Base-by-base conservation (phyloP, 1,140 invertebrate genomes). In the Trachymyrmex septentrionalis region DNA sequence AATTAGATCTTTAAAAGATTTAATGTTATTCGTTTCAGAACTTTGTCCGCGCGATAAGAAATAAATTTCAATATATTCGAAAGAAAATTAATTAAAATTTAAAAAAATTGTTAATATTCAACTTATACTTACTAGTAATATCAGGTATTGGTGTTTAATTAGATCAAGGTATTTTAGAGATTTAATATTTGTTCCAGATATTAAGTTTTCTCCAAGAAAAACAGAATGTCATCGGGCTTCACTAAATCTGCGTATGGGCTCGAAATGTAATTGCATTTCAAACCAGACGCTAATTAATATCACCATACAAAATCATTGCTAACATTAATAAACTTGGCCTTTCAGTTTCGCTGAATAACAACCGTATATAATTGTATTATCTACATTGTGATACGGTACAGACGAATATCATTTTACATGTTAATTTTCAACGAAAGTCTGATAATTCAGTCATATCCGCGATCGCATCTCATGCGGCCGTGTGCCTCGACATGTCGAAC, bases 201-300 rank as follows among this genome's bases (percentile, higher is more conserved):
- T 53, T 48, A 3, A 78, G 3, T 38, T 48, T 50, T 30, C 44
- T 50, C 4, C 19, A 38, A 21, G 16, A 78, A 66, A 69, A 48
- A 48, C 48, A 16, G 19, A 16, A n/a, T 6, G 7, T 66, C 3
- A 7, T 66, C 66, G 21, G 14, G n/a, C 48, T 55, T 55, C 44
- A 27, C 14, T 27, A 30, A 19, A 81, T 57, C 1, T 14, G 21
- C 6, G 2, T n/a, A 34, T 30, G 19, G 6, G 12, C 24, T 48
- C 4, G 38, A 82, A 72, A 73, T 84, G 6, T 48, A 75, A 84
- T 75, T 73, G 34, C 14, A 73, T 84, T 75, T 61, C n/a, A 50
- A 84, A 50, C 12, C 38, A 14, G 48, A 63, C 57, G 16, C 14
- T 82, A 75, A 84, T 84, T 84, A 75, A 24, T 71, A 75, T 61